Evolutionary conservation across 1,140 invertebrate species (phyloP), one percentile per base, ranked within the genome.

Genomic region (Drosophila simulans): DNA sequence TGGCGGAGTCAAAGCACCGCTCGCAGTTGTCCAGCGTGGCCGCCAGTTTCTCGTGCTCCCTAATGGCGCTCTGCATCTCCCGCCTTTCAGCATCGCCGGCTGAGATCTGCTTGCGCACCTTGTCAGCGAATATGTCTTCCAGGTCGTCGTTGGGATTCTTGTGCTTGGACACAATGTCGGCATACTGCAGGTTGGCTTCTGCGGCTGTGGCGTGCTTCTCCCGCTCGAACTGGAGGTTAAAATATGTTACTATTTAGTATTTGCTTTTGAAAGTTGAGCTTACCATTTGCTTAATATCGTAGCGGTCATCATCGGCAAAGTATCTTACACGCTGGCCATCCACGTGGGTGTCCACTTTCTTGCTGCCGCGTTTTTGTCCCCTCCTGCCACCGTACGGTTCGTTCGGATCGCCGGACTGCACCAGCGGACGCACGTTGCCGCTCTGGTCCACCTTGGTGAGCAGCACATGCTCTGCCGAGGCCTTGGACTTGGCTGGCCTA

Each of bases 271-370:
- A 1, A 7, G 4, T 12, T 10, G 0, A 15, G 92, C 40, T 93
- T 94, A 97, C 96, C 96, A 99, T 96, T 91, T 97, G 94, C 92
- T 96, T 94, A 12, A 99, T 94, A 43, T 96, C 95, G 93, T 97
- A 96, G 92, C 96, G 96, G 90, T 98, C 97, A 94, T 98, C 97
- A 93, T 98, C 97, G 0, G 96, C 94, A 94, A 98, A 98, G 93
- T 98, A 98, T 59, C 95, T 94, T 13, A 95, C 93, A 77, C 97
- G 94, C 88, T 97, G 93, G 2, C 96, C 96, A 64, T 93, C 93
- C 49, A 94, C 92, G 89, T 98, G 96, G 10, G 97, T 98, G 64
- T 95, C 94, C 37, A 95, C 93, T 93, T 93, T 94, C 92, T 95
- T 94, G 53, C 94, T 93, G 92, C 94, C 94, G 58, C 90, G 83